phyloP scores from a whole-genome alignment of 2,113 vertebrate genomes.

The Burhinus oedicnemus region DNA sequence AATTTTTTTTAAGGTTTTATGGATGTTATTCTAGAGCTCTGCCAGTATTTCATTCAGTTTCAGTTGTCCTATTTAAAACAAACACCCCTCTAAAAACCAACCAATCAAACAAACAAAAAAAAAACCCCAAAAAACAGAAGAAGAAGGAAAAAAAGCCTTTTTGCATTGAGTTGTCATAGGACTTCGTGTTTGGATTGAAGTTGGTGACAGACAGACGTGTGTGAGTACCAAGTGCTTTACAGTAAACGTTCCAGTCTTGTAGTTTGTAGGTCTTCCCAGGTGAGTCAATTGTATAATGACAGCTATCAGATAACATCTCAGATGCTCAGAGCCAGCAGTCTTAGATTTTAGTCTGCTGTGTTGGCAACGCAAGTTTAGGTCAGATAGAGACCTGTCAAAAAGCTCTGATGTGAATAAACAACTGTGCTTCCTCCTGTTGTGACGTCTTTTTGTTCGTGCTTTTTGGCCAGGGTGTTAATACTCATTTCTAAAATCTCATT shows the following conservation, averaged over 20 bases:
- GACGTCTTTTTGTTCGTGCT: neutral
- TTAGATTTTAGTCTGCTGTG: neutral
- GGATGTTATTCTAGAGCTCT: neutral
- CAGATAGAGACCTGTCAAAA: neutral
- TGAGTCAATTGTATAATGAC: conserved; percentile 26
- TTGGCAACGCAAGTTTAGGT: neutral
- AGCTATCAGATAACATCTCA: conserved; percentile 21
- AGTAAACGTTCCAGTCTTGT: neutral
- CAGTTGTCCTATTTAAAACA: neutral
- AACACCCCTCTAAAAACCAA: no score
- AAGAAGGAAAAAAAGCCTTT: neutral
- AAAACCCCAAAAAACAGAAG: no score
- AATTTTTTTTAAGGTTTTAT: neutral
- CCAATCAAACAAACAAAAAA: no score
- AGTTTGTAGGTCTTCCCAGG: conserved; percentile 24
- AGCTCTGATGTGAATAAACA: neutral
- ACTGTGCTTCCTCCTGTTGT: neutral
- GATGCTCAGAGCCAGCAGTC: conserved; percentile 7
- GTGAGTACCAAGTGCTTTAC: neutral
- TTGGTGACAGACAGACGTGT: neutral
- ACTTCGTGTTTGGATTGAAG: neutral
- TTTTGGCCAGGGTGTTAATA: neutral
- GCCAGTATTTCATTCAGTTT: neutral
- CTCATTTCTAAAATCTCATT: neutral
- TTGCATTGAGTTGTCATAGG: neutral